Evolutionary conservation across 1,140 invertebrate genomes (phyloP).

Genomic region (Drosophila navojoa): DNA sequence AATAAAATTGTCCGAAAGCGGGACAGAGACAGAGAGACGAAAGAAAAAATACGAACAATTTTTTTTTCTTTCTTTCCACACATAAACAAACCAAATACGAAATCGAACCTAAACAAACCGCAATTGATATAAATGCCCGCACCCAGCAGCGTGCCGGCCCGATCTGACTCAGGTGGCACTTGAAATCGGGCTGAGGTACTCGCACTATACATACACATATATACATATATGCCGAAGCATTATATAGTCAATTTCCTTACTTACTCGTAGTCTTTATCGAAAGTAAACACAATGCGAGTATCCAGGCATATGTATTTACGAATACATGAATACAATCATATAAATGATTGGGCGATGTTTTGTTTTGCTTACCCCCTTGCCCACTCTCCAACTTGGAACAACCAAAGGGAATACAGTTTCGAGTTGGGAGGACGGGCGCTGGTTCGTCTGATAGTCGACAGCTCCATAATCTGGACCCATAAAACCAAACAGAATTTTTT

Average conservation of each 20-base stretch:
- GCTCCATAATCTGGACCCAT: constrained; percentile 36
- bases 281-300: constrained; percentile 58
- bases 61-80: constrained; percentile 51
- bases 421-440: not conserved
- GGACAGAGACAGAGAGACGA: not conserved
- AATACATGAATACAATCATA: constrained; percentile 22
- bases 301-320: constrained; percentile 6
- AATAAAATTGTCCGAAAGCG: constrained; percentile 52
- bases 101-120: constrained; percentile 76
- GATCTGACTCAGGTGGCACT: constrained; percentile 65
- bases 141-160: not conserved
- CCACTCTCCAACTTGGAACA: not conserved
- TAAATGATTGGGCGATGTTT: constrained; percentile 58
- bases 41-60: constrained; percentile 36
- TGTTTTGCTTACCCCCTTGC: constrained; percentile 37
- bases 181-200: constrained; percentile 37
- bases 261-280: constrained; percentile 62
- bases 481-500: constrained; percentile 30
- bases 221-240: constrained; percentile 40
- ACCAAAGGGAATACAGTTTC: not conserved
- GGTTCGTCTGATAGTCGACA: constrained; percentile 3
- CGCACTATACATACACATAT: no score
- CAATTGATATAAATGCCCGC: constrained; percentile 54
- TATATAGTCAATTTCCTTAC: constrained; percentile 69
- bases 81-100: constrained; percentile 67